A percentile compares a stretch with the other conserved stretches of the same genome.
These are phyloP conservation scores for Atethmia centrago DNA, from an alignment of 2,888 invertebrate species.

Conservation along the genomic window DNA sequence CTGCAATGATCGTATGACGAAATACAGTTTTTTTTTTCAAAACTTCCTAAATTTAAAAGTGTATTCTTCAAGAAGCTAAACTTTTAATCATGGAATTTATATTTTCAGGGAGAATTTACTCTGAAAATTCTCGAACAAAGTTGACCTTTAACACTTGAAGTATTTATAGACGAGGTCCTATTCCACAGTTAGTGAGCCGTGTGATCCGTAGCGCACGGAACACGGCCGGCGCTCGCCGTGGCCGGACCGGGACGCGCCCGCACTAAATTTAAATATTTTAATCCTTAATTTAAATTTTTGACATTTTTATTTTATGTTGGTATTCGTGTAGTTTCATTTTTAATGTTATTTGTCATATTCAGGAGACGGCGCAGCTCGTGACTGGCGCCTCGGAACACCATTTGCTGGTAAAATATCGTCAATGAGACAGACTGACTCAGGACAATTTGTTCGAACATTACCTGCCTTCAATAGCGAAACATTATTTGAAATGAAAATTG, in stretches of 20 bases:
- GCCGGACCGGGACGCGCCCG: slow-evolving; percentile 81
- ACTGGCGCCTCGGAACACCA: slow-evolving; percentile 85
- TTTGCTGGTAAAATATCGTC: slow-evolving; percentile 78
- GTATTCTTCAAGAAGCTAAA: neutral
- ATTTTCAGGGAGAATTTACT: neutral
- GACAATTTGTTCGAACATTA: slow-evolving; percentile 65
- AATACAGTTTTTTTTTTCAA: neutral
- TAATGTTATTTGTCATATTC: slow-evolving; percentile 90
- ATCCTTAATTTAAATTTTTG: slow-evolving; percentile 91
- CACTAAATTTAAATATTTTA: slow-evolving; percentile 91
- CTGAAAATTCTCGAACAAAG: neutral
- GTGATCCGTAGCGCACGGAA: slow-evolving; percentile 63
- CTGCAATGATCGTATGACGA: neutral
- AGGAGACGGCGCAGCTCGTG: slow-evolving; percentile 81
- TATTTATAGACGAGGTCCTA: slow-evolving; percentile 59
- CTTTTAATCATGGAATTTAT: neutral
- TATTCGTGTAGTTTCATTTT: slow-evolving; percentile 90
- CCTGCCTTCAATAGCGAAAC: slow-evolving; percentile 61
- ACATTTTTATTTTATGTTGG: slow-evolving; percentile 91
- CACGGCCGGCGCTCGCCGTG: slow-evolving; percentile 70
- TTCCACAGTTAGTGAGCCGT: slow-evolving; percentile 69
- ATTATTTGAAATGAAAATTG: slow-evolving; percentile 52
- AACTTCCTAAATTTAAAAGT: neutral
- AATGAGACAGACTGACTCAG: slow-evolving; percentile 67
- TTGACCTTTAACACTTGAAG: neutral